phyloP scores from a whole-genome alignment of 1,140 invertebrate genomes.

The Heliconius eleuchia region DNA sequence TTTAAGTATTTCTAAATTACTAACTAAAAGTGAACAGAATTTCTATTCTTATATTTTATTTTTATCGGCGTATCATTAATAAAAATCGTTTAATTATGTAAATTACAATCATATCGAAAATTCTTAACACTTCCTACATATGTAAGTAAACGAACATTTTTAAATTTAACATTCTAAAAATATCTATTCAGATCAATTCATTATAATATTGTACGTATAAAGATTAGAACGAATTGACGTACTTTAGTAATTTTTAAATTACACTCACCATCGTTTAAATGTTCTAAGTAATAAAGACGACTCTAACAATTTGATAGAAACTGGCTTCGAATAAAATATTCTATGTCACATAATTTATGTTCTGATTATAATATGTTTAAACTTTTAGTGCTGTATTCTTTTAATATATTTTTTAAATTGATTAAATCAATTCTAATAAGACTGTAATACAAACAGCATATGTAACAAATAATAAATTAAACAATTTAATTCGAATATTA shows the following conservation, averaged over 20 bases:
- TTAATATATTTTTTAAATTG: no score
- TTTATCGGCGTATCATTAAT: neutral
- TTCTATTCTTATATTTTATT: neutral
- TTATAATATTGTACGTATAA: neutral
- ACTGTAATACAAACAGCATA: neutral
- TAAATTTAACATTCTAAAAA: neutral
- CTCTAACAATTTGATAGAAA: neutral
- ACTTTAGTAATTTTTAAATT: neutral
- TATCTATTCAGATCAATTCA: neutral
- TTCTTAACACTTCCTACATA: neutral
- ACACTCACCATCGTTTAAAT: neutral
- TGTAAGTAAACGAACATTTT: neutral
- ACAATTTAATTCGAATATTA: neutral
- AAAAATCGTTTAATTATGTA: neutral
- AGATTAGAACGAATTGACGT: neutral
- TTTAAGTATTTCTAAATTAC: no score
- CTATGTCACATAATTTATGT: neutral
- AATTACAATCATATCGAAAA: neutral
- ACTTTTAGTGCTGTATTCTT: neutral
- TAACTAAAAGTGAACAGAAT: neutral
- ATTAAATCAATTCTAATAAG: no score
- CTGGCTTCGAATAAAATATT: neutral
- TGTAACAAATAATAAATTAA: neutral
- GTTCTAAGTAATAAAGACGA: neutral
- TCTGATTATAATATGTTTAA: neutral